Percentiles rank a stretch among this genome's conserved stretches.
Conservation (phyloP, 1,140 invertebrate species). For the Drosophila eugracilis region DNA sequence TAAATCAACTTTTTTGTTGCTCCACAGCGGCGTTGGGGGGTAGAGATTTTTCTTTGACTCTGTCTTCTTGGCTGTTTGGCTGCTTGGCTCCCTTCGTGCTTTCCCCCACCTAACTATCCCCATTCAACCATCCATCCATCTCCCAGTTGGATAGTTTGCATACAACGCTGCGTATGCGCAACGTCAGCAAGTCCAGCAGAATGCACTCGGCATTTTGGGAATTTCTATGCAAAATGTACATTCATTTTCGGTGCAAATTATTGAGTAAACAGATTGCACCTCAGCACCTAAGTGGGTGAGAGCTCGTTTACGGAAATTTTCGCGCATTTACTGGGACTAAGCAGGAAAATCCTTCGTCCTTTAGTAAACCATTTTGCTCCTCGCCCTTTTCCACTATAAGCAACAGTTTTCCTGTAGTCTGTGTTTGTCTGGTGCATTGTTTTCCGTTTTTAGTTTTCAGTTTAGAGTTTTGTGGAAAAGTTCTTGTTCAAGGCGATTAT, state of each 20-base stretch:
- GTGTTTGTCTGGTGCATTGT: slow-evolving; percentile 22
- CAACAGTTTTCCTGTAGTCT: slow-evolving; percentile 34
- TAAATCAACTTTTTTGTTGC: slow-evolving; percentile 72
- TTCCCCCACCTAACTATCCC: too few relatives aligned
- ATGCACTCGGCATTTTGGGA: slow-evolving; percentile 49
- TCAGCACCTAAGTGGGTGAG: slow-evolving; percentile 39
- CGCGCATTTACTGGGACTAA: slow-evolving; percentile 33
- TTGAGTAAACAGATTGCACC: slow-evolving; percentile 68
- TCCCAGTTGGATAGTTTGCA: slow-evolving; percentile 42
- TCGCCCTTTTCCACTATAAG: background rate
- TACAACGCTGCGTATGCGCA: slow-evolving; percentile 46
- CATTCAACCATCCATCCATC: slow-evolving; percentile 20
- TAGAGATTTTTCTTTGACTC: slow-evolving; percentile 38
- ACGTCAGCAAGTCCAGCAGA: slow-evolving; percentile 47
- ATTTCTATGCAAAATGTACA: slow-evolving; percentile 57
- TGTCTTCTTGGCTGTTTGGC: background rate
- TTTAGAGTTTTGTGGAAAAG: slow-evolving; percentile 27
- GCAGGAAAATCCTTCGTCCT: slow-evolving; percentile 6
- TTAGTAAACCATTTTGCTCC: background rate
- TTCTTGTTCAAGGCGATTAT: slow-evolving; percentile 40
- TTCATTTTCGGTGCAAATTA: slow-evolving; percentile 68
- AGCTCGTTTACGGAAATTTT: slow-evolving; percentile 45
- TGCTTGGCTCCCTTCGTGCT: too few relatives aligned
- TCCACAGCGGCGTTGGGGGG: background rate
- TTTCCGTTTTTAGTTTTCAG: slow-evolving; percentile 28